phyloP scores from a whole-genome alignment of 2,888 invertebrate species.

The Ochropacha duplaris region DNA sequence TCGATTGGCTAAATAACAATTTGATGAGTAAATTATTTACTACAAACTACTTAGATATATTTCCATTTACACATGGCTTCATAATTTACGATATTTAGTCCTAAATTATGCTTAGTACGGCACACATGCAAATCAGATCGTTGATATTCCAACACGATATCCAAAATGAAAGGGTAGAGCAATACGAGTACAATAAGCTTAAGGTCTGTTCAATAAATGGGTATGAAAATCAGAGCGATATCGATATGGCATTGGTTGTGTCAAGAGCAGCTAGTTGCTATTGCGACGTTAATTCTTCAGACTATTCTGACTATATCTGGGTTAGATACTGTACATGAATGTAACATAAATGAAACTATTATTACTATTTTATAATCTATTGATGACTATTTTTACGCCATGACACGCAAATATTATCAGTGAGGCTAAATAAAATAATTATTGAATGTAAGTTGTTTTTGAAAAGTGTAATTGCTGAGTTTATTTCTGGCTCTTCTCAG shows the following conservation, averaged over 20 bases:
- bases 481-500: too few relatives aligned
- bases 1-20: too few relatives aligned
- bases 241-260: neutral
- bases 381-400: too few relatives aligned
- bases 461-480: too few relatives aligned
- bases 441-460: too few relatives aligned
- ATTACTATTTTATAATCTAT: neutral
- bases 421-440: too few relatives aligned
- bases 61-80: too few relatives aligned
- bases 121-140: neutral
- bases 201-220: neutral
- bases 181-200: neutral
- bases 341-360: neutral
- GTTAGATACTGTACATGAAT: neutral
- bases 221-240: neutral
- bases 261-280: neutral
- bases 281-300: neutral
- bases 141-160: neutral
- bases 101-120: neutral
- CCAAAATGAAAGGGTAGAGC: slow-evolving; percentile 3
- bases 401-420: too few relatives aligned
- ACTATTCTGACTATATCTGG: neutral
- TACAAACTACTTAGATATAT: too few relatives aligned
- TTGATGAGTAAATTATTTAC: too few relatives aligned
- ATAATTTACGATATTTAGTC: too few relatives aligned